Base-by-base conservation (phyloP, 2,888 invertebrate genomes). In the Melitaea athalia region DNA sequence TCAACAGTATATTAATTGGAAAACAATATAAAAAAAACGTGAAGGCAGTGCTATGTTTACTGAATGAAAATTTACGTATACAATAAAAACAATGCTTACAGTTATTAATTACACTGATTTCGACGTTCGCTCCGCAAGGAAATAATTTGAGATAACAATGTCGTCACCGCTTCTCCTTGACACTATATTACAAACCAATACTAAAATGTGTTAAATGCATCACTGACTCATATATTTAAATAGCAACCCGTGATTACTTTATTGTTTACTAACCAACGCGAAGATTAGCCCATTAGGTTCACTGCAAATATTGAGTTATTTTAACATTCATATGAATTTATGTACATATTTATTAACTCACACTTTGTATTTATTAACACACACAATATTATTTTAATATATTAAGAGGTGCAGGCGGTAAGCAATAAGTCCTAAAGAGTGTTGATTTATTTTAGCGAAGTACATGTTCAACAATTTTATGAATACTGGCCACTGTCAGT, bases 101-200 rank as follows among this genome's bases (percentile, higher is more conserved):
- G 15, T 42, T 59, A 24, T 50, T 38, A 7, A 17, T 55, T 55
- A 7, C 12, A 55, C 53, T 14, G 53, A 55, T 47, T 63, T 33
- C 14, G 47, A 42, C 61, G 66, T 57, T 17, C 57, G 43, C 47
- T 49, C 55, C 59, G 63, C 60, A 60, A 57, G 59, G 15, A 68
- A 68, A 64, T 72, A 74, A 66, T 64, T 15, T 45, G 62, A 70
- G 74, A 72, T 73, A 76, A 71, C 67, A 49, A 72, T 70, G 73
- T 70, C 72, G 74, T 73, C 75, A 75, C 76, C 77, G 79, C 69
- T 68, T 81, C 73, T 79, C 87, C 88, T 87, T 87, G 87, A 80
- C 85, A 84, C 85, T 79, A 81, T 82, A 86, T 83, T 81, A 83
- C 78, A 76, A 81, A 78, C 80, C 69, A 70, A 74, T 74, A 76